Conservation (phyloP, 1,140 invertebrate genomes). For the Bombus picipes region DNA sequence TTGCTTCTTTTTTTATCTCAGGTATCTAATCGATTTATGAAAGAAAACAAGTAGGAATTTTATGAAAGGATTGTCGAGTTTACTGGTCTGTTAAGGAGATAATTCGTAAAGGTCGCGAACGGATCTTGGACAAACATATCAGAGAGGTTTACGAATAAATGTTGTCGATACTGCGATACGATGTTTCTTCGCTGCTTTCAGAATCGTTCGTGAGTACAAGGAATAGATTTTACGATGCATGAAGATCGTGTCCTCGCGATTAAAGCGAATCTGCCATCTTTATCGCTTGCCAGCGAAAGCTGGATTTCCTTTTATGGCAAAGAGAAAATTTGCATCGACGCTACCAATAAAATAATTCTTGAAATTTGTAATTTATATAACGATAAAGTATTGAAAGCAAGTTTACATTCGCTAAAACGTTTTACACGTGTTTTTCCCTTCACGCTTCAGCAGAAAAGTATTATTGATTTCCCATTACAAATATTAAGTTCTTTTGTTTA, state of each 20-base stretch:
- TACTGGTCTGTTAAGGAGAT: not conserved
- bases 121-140: not conserved
- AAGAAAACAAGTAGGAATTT: not conserved
- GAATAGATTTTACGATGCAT: not conserved
- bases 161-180: not conserved
- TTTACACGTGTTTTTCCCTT: not conserved
- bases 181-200: not conserved
- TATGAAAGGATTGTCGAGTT: not conserved
- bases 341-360: not conserved
- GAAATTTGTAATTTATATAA: not conserved
- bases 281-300: constrained; percentile 20
- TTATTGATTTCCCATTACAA: not conserved
- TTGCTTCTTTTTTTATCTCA: not conserved
- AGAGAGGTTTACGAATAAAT: not conserved
- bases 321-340: not conserved
- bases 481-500: not conserved
- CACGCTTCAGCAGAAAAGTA: not conserved
- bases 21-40: not conserved
- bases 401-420: not conserved
- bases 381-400: not conserved
- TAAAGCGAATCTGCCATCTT: constrained; percentile 1
- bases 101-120: not conserved
- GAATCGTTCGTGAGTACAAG: not conserved
- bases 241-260: constrained; percentile 28
- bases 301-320: not conserved